Base-by-base conservation (phyloP, 2,888 invertebrate species). In the Drosophila limbata region DNA sequence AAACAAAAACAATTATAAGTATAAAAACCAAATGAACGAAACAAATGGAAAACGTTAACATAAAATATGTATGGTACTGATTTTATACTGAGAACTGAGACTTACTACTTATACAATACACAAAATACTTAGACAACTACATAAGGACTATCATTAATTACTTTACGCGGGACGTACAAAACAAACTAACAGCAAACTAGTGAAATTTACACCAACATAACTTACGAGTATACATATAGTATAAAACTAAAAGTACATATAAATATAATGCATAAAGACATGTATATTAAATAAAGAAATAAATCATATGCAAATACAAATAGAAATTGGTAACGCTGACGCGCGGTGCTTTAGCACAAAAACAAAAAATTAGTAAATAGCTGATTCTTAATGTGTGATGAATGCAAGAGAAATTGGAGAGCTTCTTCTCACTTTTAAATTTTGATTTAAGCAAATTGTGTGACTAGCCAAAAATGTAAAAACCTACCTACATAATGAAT, bases 81-180 rank as follows among this genome's bases (percentile, higher is more conserved):
- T 85, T 84, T 89, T 85, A 87, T 84, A 88, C 84, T 82, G 89
- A 85, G 88, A 89, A 85, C 89, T 87, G 85, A 85, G 85, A 89
- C 85, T 84, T 87, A 75, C 73, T 73, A 83, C 77, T 73, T 88
- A 84, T 88, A 84, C 84, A 80, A 79, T 57, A 79, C 72, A 65
- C 63, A 63, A 52, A 70, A 64, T 63, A 80, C 79, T 62, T 53
- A 81, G 19, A 59, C 47, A 47, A 37, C 48, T 73, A 85, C 83
- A 72, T 75, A 84, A 80, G 80, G 81, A 86, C 87, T 73, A 80
- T 71, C 60, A 71, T 66, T 67, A 79, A 79, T 73, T 78, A 78
- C 79, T 75, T 79, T 77, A 76, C 79, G 79, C 69, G 55, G 74
- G 75, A 74, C 75, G 66, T 73, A 80, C 68, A 45, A 69, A 64